A percentile compares a stretch with the other conserved stretches of the same genome.
Evolutionary conservation across 1,140 invertebrate species (phyloP).

Genomic region (Drosophila carrolli): DNA sequence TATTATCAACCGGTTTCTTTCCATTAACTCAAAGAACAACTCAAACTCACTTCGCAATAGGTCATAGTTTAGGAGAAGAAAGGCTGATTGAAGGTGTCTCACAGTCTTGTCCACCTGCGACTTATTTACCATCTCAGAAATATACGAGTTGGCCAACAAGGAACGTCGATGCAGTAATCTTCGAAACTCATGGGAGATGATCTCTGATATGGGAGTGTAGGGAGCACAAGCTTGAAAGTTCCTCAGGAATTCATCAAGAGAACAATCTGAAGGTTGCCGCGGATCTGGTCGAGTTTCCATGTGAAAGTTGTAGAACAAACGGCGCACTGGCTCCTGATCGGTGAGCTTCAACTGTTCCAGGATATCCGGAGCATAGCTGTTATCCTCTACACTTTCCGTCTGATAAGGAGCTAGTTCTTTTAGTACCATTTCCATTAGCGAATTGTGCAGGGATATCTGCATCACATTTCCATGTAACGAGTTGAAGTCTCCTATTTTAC

Average conservation of each 20-base stretch:
- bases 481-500: constrained; percentile 8
- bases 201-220: constrained; percentile 26
- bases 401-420: constrained; percentile 26
- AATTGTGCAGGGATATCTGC: background rate
- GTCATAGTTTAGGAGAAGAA: constrained; percentile 4
- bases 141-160: constrained; percentile 17
- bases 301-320: constrained; percentile 25
- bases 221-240: constrained; percentile 13
- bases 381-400: background rate
- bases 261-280: background rate
- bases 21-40: background rate
- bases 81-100: constrained; percentile 7
- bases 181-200: constrained; percentile 22
- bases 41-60: background rate
- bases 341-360: constrained; percentile 16
- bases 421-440: constrained; percentile 8
- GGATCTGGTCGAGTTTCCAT: constrained; percentile 17
- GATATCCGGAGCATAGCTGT: background rate
- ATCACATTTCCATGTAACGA: background rate
- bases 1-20: background rate
- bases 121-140: constrained; percentile 4
- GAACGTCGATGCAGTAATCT: constrained; percentile 2
- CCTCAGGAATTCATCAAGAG: constrained; percentile 11
- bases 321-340: constrained; percentile 7
- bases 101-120: constrained; percentile 1